Evolutionary conservation across 64 coral and sea anemone species (phyloP).

Genomic region (Cladopsammia gracilis): DNA sequence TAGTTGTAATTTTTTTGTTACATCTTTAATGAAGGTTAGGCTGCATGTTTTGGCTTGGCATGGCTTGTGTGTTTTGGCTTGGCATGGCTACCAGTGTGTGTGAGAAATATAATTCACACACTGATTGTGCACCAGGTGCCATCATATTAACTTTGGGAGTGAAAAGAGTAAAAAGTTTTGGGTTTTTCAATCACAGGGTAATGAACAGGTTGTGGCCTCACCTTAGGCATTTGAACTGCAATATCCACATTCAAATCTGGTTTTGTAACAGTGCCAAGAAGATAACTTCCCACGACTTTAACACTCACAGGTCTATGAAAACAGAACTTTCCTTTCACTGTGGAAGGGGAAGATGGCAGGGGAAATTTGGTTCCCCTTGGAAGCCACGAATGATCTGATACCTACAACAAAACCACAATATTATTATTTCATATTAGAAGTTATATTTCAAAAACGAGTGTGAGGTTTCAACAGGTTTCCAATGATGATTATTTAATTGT

Average conservation of each 20-base stretch:
- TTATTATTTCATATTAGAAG: too few relatives aligned
- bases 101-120: too few relatives aligned
- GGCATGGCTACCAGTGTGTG: too few relatives aligned
- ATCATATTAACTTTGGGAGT: too few relatives aligned
- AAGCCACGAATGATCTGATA: slow-evolving; percentile 77
- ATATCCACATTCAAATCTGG: slow-evolving; percentile 85
- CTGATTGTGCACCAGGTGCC: too few relatives aligned
- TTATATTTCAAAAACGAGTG: neutral
- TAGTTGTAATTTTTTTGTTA: too few relatives aligned
- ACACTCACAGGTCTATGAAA: slow-evolving; percentile 67
- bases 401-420: slow-evolving; percentile 4
- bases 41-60: too few relatives aligned
- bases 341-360: slow-evolving; percentile 47
- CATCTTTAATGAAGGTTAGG: too few relatives aligned
- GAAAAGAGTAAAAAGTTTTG: too few relatives aligned
- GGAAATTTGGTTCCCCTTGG: slow-evolving; percentile 73
- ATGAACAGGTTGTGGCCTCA: neutral
- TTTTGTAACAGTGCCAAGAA: slow-evolving; percentile 78
- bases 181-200: neutral
- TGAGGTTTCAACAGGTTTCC: too few relatives aligned
- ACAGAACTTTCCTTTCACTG: slow-evolving; percentile 84
- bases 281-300: slow-evolving; percentile 88
- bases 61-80: too few relatives aligned
- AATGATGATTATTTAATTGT: too few relatives aligned
- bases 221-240: slow-evolving; percentile 89